phyloP scores from a whole-genome alignment of 2,113 vertebrate genomes.

The Cryptotis parvus region DNA sequence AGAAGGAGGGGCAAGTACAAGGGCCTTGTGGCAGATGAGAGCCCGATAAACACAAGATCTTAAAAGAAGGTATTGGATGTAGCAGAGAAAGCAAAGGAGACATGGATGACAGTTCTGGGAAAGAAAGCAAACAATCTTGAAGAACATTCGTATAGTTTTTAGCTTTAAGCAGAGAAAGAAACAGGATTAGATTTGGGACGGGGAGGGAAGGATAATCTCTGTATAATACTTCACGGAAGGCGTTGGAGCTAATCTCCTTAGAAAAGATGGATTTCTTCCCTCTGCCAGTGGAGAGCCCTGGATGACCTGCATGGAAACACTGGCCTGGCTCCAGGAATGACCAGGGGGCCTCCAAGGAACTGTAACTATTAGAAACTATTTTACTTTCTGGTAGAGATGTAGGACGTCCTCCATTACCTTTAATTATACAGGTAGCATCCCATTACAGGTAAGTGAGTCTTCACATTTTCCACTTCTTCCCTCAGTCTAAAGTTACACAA shows the following conservation, averaged over 20 bases:
- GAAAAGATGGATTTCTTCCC: neutral
- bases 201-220: neutral
- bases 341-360: neutral
- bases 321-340: neutral
- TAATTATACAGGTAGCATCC: conserved; percentile 47
- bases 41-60: neutral
- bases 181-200: neutral
- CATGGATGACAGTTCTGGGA: neutral
- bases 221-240: neutral
- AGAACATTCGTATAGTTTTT: neutral
- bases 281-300: neutral
- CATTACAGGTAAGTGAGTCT: conserved; percentile 42
- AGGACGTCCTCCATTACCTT: conserved; percentile 40
- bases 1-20: neutral
- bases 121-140: neutral
- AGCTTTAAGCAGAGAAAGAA: no score
- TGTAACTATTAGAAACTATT: conserved; percentile 7
- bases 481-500: conserved; percentile 47
- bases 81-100: neutral
- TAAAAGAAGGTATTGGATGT: neutral
- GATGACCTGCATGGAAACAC: neutral
- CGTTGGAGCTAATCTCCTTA: neutral
- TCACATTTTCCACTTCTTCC: conserved; percentile 59
- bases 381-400: neutral
- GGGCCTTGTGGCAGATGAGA: neutral